These are phyloP conservation scores for Nannoperca obscura DNA, from an alignment of 2,797 vertebrate species.

Conservation along the genomic window DNA sequence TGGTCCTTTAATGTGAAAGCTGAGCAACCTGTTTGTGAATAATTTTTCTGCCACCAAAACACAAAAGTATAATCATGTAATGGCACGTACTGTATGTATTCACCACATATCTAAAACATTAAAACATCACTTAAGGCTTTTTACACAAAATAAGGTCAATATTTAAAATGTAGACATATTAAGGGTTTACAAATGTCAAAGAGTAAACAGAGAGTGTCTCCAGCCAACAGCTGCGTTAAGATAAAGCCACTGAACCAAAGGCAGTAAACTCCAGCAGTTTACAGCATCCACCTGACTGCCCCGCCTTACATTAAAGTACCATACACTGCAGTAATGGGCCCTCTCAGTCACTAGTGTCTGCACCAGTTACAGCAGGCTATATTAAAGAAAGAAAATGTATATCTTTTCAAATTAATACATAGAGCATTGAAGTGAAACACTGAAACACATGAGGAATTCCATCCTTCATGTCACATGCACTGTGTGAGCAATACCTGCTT, in stretches of 20 bases:
- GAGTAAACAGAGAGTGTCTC: constrained; percentile 33
- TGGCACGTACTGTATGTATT: background rate
- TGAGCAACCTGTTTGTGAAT: too few species aligned
- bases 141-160: background rate
- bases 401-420: background rate
- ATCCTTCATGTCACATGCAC: background rate
- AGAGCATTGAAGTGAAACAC: background rate
- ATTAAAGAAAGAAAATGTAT: background rate
- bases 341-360: background rate
- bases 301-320: background rate
- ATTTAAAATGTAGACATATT: constrained; percentile 3
- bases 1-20: background rate
- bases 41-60: too few species aligned
- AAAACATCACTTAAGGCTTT: background rate
- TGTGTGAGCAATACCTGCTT: background rate
- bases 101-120: background rate
- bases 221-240: constrained; percentile 40
- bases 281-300: constrained; percentile 21
- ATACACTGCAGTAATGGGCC: constrained; percentile 21
- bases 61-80: background rate
- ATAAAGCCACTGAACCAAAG: constrained; percentile 6
- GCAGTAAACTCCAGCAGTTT: background rate
- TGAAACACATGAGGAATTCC: background rate
- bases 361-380: background rate
- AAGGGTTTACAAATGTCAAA: constrained; percentile 29